phyloP scores from a whole-genome alignment of 2,888 invertebrate species.

The Agonopterix heracliana region DNA sequence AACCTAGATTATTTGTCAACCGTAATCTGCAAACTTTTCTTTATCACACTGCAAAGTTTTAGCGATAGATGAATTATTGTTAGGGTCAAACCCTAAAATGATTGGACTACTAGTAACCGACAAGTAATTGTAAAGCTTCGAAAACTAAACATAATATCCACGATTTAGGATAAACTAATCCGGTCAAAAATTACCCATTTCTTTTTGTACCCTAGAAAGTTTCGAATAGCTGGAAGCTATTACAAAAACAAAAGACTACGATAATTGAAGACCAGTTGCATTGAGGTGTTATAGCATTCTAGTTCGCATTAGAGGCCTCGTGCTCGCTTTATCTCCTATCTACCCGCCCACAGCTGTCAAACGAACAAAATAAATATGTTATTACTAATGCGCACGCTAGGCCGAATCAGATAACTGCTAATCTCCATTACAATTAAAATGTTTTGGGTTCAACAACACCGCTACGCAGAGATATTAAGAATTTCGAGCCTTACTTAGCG shows the following conservation, averaged over 20 bases:
- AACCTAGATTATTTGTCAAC: no score
- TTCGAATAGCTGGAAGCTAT: no score
- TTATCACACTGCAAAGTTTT: no score
- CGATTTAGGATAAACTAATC: no score
- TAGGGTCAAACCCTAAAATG: no score
- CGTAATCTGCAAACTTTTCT: no score
- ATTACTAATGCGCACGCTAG: slow-evolving; percentile 66
- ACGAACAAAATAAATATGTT: slow-evolving; percentile 73
- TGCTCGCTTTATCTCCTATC: slow-evolving; percentile 54
- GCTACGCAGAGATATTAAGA: slow-evolving; percentile 32
- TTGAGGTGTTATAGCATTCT: slow-evolving; percentile 37
- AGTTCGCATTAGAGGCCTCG: slow-evolving; percentile 42
- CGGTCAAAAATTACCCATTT: no score
- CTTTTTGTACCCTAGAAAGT: no score
- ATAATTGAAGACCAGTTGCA: slow-evolving; percentile 53
- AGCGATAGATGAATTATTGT: no score
- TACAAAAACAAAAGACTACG: slow-evolving; percentile 27
- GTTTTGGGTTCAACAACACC: slow-evolving; percentile 48
- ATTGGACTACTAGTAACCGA: no score
- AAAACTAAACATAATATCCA: no score
- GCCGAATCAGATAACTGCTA: slow-evolving; percentile 63
- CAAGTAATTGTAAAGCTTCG: no score
- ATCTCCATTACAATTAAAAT: slow-evolving; percentile 75
- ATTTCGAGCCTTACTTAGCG: slow-evolving; percentile 24
- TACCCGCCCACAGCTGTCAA: slow-evolving; percentile 70